phyloP scores from a whole-genome alignment of 2,888 invertebrate species.

The Palloptera scutellata region DNA sequence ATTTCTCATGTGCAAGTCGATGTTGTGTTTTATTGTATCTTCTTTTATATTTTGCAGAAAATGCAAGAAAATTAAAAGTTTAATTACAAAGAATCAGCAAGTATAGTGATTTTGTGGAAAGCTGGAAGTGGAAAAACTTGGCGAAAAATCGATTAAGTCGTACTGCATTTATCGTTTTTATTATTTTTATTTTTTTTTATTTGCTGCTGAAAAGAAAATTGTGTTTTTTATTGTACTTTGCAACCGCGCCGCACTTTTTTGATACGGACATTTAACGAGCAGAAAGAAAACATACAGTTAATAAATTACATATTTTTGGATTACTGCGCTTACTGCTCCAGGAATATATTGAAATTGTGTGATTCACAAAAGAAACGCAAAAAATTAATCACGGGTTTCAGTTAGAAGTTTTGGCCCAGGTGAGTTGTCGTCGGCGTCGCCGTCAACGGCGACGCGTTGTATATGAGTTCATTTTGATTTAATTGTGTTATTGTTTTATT shows the following conservation, averaged over 20 bases:
- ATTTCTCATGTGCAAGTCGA: constrained; percentile 22
- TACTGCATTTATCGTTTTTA: neutral
- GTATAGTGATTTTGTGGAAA: neutral
- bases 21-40: constrained; percentile 20
- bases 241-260: too few species aligned
- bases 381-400: too few species aligned
- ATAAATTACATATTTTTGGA: too few species aligned
- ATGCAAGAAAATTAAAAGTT: constrained; percentile 20
- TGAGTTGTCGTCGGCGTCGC: constrained; percentile 2
- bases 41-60: constrained; percentile 21
- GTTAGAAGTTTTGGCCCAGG: too few species aligned
- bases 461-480: neutral
- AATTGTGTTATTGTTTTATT: neutral
- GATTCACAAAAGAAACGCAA: too few species aligned
- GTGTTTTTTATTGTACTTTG: too few species aligned
- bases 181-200: too few species aligned
- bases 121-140: neutral
- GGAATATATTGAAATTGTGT: too few species aligned
- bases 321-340: too few species aligned
- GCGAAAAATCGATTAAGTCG: neutral
- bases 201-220: too few species aligned
- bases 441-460: constrained; percentile 4
- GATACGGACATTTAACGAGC: too few species aligned
- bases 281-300: too few species aligned
- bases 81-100: constrained; percentile 7